Evolutionary conservation across 2,113 vertebrate species (phyloP), one percentile per base, ranked within the genome.

Genomic region (Solea solea): DNA sequence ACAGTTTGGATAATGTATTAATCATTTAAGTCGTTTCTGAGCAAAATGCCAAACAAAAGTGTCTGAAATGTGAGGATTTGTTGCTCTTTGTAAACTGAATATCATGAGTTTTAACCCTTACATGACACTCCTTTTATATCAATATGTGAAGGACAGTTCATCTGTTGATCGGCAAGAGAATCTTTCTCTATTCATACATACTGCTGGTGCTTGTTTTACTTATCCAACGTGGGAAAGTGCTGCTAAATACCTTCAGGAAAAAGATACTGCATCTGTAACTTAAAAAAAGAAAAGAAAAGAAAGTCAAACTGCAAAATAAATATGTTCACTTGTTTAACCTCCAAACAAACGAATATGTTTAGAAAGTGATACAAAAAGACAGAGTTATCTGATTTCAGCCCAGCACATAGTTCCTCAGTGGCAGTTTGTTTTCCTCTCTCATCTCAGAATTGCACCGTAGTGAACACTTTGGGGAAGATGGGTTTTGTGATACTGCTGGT

Each of bases 381-480:
- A 45, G 48, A 39, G 69, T 80, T 83, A 83, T 87, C 76, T 81
- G 78, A 83, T 76, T 73, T 59, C 52, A 52, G 28, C 50, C 48
- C 42, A 62, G 55, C 65, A 59, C 67, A 48, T 27, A 44, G 57
- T 67, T 80, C 72, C 60, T 80, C 74, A 21, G 58, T 53, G 67
- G 78, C 72, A 76, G 56, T 85, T 88, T 88, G 78, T 81, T 90
- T 87, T 76, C 63, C 74, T 69, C 57, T 42, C 8, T 16, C 55
- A 13, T 61, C 81, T 66, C 61, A 13, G 60, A 79, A 83, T 72
- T 74, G 83, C 85, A 83, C 81, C 65, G 6, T 72, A 59, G 80
- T 64, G 69, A 83, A 78, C 84, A 84, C 77, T 86, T 86, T 71
- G 64, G 68, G 76, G 70, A 80, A 81, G 82, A 82, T 86, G 71